Base-by-base conservation (phyloP, 1,140 invertebrate species). In the Delia radicum region DNA sequence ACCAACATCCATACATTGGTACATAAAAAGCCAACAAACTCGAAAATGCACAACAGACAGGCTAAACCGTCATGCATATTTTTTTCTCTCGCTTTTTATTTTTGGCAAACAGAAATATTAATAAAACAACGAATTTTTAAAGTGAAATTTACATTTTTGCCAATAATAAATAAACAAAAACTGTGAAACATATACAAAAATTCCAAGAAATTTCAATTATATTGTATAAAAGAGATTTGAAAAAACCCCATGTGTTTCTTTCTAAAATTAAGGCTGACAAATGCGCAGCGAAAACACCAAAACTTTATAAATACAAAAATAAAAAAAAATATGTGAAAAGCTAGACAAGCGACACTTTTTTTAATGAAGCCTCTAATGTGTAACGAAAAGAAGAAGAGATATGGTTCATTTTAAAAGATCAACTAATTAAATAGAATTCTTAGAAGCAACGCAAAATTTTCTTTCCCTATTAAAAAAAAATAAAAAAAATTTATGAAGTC, bases 361-460 rank as follows among this genome's bases (percentile, higher is more conserved):
- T 63, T 63, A 28, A 65, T 31, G 26, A 28, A 29, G 62, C 26
- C n/a, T 15, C 27, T 26, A 65, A 65, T 65, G 62, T 65, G 26
- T 24, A 65, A 3, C n/a, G 2, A 24, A 63, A 15, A 29, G 6
- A 1, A 24, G 27, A 15, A 29, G 6, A 1, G 10, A 28, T 65
- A 65, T 13, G 62, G n/a, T 13, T 28, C 62, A 65, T 29, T 29
- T 27, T 15, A 29, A 29, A 6, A 55, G 5, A 18, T 10, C 29
- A 21, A 69, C 65, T 69, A 69, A 69, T 69, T 69, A 37, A 69
- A 24, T 69, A 18, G 33, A 33, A 69, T 69, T 33, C 65, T 69
- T 6, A 2, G 29, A 69, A 69, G 13, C 62, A 69, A 33, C n/a
- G 33, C 33, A 55, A 7, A 13, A 28, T 2, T 33, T 28, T 27